Percentiles rank a stretch among this genome's conserved stretches.
Evolutionary conservation across 37 sponge, comb jelly and placozoan species (phyloP).

Genomic region (Hexactinellida sp.): DNA sequence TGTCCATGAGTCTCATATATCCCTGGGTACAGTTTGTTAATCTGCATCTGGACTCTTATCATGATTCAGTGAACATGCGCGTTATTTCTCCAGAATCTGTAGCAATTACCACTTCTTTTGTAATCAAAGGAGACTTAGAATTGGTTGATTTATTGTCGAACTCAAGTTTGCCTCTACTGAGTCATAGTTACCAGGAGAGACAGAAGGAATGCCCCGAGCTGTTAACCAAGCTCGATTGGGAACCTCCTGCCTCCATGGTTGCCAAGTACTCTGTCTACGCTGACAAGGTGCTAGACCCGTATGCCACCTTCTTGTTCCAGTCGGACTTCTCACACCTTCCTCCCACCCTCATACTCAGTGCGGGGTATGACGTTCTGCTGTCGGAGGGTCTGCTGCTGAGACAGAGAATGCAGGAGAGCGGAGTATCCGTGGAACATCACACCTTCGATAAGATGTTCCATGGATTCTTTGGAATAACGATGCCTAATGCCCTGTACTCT

Average conservation of each 20-base stretch:
- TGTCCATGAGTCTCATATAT: not conserved
- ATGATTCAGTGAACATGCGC: not conserved
- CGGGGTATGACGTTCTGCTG: not conserved
- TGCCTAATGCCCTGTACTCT: not conserved
- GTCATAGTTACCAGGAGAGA: not conserved
- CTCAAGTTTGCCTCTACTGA: not conserved
- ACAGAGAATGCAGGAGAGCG: not conserved
- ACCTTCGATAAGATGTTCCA: not conserved
- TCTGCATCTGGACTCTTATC: not conserved
- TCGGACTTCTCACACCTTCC: not conserved
- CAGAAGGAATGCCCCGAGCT: not conserved
- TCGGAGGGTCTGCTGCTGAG: not conserved
- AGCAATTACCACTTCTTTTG: not conserved
- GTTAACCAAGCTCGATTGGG: not conserved
- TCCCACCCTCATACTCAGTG: not conserved
- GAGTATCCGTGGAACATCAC: not conserved
- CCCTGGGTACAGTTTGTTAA: slow-evolving; percentile 5
- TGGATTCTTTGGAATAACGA: not conserved
- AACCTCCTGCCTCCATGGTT: not conserved
- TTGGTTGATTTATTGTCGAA: not conserved
- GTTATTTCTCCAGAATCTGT: not conserved
- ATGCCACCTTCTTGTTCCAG: not conserved
- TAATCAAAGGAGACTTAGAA: not conserved
- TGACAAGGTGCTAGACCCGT: not conserved
- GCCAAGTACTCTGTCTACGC: not conserved